phyloP scores from a whole-genome alignment of 2,797 vertebrate genomes.

The Pterois miles region DNA sequence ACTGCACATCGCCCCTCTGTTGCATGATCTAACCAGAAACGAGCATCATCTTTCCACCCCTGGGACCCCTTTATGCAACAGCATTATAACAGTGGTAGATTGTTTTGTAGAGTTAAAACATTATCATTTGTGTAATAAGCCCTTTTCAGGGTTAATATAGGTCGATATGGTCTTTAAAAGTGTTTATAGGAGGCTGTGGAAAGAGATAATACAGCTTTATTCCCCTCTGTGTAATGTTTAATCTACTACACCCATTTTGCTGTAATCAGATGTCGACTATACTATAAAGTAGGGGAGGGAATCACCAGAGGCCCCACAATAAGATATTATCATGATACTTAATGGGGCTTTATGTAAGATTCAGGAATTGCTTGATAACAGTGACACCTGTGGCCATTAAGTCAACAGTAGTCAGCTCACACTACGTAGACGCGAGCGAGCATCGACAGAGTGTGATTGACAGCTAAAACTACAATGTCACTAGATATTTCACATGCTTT shows the following conservation, averaged over 20 bases:
- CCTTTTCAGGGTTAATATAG: neutral
- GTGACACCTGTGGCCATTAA: too few relatives aligned
- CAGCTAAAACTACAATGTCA: too few relatives aligned
- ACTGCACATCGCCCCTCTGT: neutral
- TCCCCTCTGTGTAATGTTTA: neutral
- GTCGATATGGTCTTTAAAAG: constrained; percentile 6
- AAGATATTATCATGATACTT: too few relatives aligned
- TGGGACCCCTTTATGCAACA: neutral
- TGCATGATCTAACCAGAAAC: constrained; percentile 13
- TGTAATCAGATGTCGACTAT: neutral
- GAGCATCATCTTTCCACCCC: neutral
- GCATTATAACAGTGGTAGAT: neutral
- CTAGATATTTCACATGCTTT: too few relatives aligned
- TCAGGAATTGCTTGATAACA: too few relatives aligned
- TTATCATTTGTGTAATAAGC: neutral
- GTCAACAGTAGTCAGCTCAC: fast-evolving
- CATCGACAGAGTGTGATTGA: too few relatives aligned
- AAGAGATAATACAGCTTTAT: neutral
- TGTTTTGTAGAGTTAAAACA: constrained; percentile 2
- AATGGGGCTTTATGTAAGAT: too few relatives aligned
- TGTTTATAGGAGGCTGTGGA: neutral
- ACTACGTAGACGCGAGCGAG: too few relatives aligned
- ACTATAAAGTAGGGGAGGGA: neutral
- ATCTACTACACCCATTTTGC: neutral
- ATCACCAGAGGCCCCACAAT: too few relatives aligned